Percentiles rank a stretch among this genome's conserved stretches.
phyloP scores from a whole-genome alignment of 2,888 invertebrate species.

The Cremastinae sp. region DNA sequence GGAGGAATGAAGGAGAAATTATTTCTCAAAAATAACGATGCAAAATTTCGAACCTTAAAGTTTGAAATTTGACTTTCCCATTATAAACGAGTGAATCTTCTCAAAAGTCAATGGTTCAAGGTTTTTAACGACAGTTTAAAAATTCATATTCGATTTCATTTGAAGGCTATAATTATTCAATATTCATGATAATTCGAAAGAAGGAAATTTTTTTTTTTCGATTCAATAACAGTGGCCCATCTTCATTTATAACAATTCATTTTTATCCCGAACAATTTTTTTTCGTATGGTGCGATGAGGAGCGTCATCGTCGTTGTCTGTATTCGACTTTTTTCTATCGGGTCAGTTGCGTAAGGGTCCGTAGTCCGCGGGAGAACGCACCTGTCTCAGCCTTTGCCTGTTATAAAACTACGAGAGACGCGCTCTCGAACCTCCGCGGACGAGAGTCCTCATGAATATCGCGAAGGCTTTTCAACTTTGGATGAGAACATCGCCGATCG shows the following conservation, averaged over 20 bases:
- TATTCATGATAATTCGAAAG: no score
- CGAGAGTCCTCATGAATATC: constrained; percentile 30
- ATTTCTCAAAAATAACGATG: not conserved
- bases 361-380: constrained; percentile 61
- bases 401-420: constrained; percentile 37
- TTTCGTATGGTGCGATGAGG: constrained; percentile 15
- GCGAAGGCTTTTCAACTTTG: not conserved
- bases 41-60: no score
- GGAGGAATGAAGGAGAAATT: no score
- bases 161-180: no score
- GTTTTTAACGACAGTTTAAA: no score
- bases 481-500: no score
- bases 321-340: constrained; percentile 27
- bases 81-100: no score
- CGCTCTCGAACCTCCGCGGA: constrained; percentile 37
- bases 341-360: constrained; percentile 65
- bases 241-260: not conserved
- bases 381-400: constrained; percentile 58
- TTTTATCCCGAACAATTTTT: not conserved
- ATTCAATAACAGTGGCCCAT: no score
- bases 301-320: constrained; percentile 7
- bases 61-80: no score
- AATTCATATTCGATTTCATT: no score
- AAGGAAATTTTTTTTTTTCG: no score
- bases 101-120: no score